These are phyloP conservation scores for Pyxicephalus adspersus DNA, from an alignment of 2,113 vertebrate species.

Conservation along the genomic window DNA sequence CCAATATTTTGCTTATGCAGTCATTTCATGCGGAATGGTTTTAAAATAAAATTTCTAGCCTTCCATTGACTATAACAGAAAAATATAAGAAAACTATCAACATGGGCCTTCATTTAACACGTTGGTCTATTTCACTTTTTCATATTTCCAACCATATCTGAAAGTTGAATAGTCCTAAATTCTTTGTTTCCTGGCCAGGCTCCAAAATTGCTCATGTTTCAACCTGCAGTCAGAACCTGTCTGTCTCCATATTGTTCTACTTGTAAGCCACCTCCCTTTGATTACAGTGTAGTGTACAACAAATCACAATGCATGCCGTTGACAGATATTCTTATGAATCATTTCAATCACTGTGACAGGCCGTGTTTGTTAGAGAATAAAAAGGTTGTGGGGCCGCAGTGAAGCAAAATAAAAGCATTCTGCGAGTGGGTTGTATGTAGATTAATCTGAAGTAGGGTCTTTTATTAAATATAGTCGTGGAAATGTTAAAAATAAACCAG, in stretches of 20 bases:
- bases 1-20: no score
- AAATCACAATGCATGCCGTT: constrained; percentile 22
- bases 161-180: no score
- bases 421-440: background rate
- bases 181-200: background rate
- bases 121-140: no score
- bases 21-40: no score
- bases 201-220: constrained; percentile 25
- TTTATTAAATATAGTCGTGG: background rate
- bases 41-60: no score
- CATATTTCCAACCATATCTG: no score
- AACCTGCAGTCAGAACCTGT: constrained; percentile 36
- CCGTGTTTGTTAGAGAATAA: background rate
- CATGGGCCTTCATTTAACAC: no score
- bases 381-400: constrained; percentile 18
- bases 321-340: constrained; percentile 36
- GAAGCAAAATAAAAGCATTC: constrained; percentile 23
- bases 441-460: background rate
- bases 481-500: background rate
- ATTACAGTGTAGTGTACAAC: constrained; percentile 28
- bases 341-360: constrained; percentile 2
- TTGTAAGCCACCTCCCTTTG: constrained; percentile 33
- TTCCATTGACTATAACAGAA: no score
- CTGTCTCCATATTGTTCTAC: background rate
- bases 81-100: no score